Base-by-base conservation (phyloP, 2,888 invertebrate species). In the Caenorhabditis sp. region DNA sequence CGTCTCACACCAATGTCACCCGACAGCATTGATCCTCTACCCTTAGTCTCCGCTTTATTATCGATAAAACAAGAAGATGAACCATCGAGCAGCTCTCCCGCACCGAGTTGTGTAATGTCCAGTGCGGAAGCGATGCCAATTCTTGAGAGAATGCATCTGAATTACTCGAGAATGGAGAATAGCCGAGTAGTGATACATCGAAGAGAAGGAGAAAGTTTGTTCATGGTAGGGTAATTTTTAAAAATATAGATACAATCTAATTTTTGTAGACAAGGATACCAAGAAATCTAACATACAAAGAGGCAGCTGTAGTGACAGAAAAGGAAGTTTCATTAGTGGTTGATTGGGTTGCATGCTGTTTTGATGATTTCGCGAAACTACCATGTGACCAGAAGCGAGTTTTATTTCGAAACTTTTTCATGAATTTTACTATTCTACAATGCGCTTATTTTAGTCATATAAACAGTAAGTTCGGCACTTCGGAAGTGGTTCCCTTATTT, bases 91-190 rank as follows among this genome's bases (percentile, higher is more conserved):
- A 59, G 63, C 10, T 38, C 61, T 23, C 49, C 52, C 31, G 10
- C 31, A 31, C 10, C 31, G 31, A 31, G 31, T 10, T n/a, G n/a
- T n/a, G n/a, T 62, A 0, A 27, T 31, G 4, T 59, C 66, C 7
- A 20, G 53, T 0, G 38, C 52, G 7, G 57, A 58, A 14, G 53
- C 63, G 49, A 72, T 72, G 67, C 64, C 72, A 53, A 67, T 67
- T 36, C 49, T 72, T 5, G 31, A 43, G 7, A 67, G 57, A 31
- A 72, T 72, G 67, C 23, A 61, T 27, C 1, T 26, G 25, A 72
- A 72, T 27, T 72, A 72, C 61, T 50, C 66, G 21, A 72, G 67
- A 62, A 72, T 72, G 72, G 72, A 72, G 27, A 67, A 54, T 25
- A 64, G 67, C 0, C 31, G 72, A 26, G 14, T 62, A n/a, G 67